Evolutionary conservation across 2,797 vertebrate species (phyloP), one percentile per base, ranked within the genome.

Genomic region (Telmatherina bonti): DNA sequence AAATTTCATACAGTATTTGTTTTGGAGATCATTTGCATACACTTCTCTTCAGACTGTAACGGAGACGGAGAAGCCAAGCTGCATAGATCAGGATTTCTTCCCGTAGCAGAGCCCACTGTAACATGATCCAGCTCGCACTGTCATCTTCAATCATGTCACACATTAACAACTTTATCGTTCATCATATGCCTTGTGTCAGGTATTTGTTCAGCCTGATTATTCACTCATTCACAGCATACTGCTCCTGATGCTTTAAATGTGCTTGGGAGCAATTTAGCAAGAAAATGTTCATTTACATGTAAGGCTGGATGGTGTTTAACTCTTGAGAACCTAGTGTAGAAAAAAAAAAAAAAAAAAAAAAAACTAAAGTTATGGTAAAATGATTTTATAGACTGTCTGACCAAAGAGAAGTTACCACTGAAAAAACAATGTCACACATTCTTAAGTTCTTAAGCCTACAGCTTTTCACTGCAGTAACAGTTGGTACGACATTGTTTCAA

Each of bases 151-250:
- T 90, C 82, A 87, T 82, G 83, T 90, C 83, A 82, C 72, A 81
- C 72, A 77, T 90, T 90, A 91, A 85, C 85, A 88, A 80, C 70
- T 79, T 90, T 62, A 89, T 91, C 88, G 80, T 72, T 83, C 81
- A 72, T 88, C 87, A 83, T 76, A 78, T 78, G 85, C 66, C 73
- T 79, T 59, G 67, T 77, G 86, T 89, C 81, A 84, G 74, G 72
- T 84, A 78, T 89, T 85, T 84, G 71, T 82, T 83, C 70, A 62
- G 71, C 78, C 62, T 85, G 70, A 85, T 82, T 85, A 85, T 82
- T 85, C 69, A 78, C 76, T 78, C 79, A 72, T 67, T 74, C 72
- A 58, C 72, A 79, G 45, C 55, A 61, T 38, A 60, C 27, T 22
- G 54, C 64, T 57, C 24, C 60, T 54, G 41, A 84, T 35, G 47